Evolutionary conservation across 2,888 invertebrate species (phyloP).

Genomic region (Axea sp.): DNA sequence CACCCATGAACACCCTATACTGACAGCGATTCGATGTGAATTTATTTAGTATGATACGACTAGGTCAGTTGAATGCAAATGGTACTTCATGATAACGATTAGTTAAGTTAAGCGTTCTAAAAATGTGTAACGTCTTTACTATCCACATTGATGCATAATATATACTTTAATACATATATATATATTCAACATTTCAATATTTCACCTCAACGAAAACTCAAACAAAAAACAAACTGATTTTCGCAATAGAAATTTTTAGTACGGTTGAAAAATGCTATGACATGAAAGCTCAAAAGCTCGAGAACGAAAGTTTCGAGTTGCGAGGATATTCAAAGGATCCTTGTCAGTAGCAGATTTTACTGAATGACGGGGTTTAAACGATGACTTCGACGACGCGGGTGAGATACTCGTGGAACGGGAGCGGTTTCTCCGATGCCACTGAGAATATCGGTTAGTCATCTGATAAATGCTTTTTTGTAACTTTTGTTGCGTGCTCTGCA

Average conservation of each 20-base stretch:
- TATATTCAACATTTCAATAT: neutral
- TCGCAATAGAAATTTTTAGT: constrained; percentile 8
- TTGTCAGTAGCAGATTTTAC: constrained; percentile 40
- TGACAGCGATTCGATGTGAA: no score
- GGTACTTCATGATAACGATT: constrained; percentile 37
- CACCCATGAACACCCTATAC: neutral
- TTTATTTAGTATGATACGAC: constrained; percentile 11
- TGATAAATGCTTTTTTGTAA: constrained; percentile 79
- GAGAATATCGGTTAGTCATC: constrained; percentile 80
- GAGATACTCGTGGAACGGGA: constrained; percentile 73
- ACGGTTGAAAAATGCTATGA: constrained; percentile 8
- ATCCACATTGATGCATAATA: constrained; percentile 8
- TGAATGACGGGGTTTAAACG: constrained; percentile 77
- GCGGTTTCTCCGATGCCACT: constrained; percentile 75
- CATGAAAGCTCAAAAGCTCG: neutral
- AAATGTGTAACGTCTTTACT: constrained; percentile 30
- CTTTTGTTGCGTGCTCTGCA: constrained; percentile 79
- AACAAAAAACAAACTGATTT: no score
- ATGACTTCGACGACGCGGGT: constrained; percentile 76
- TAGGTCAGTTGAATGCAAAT: constrained; percentile 36
- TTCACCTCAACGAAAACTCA: no score
- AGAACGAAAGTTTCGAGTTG: neutral
- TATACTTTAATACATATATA: neutral
- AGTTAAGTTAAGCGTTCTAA: constrained; percentile 43
- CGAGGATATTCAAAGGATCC: constrained; percentile 17